phyloP scores from a whole-genome alignment of 53 echinoderm and acorn worm species.

The Echinometra lucunter region DNA sequence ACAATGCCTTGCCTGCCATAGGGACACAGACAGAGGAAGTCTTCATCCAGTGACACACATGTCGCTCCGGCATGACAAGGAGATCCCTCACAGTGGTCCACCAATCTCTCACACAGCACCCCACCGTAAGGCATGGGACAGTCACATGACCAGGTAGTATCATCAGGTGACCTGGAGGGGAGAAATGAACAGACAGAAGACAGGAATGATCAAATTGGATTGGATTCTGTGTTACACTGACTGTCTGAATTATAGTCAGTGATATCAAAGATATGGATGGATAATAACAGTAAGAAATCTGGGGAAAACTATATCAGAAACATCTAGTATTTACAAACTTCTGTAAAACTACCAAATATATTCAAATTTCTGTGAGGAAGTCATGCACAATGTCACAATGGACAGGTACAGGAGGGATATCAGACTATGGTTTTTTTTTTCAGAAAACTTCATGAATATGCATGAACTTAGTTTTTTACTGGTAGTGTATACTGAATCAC shows the following conservation, averaged over 20 bases:
- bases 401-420: too few species aligned
- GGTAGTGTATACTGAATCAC: too few species aligned
- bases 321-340: too few species aligned
- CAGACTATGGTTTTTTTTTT: background rate
- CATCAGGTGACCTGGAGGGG: conserved; percentile 64
- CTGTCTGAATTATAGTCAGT: background rate
- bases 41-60: conserved; percentile 69
- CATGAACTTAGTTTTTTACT: background rate
- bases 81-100: conserved; percentile 74
- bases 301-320: too few species aligned
- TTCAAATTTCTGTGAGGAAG: too few species aligned
- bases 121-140: conserved; percentile 75
- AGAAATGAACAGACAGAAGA: background rate
- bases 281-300: too few species aligned
- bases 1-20: conserved; percentile 79
- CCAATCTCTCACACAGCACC: conserved; percentile 73
- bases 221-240: background rate
- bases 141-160: conserved; percentile 71
- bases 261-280: too few species aligned
- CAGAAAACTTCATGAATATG: background rate
- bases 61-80: conserved; percentile 86
- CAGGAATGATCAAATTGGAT: background rate
- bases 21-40: conserved; percentile 82
- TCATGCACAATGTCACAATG: too few species aligned
- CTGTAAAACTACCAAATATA: too few species aligned